phyloP scores from a whole-genome alignment of 2,888 invertebrate genomes.

The Mellilla xanthometata region DNA sequence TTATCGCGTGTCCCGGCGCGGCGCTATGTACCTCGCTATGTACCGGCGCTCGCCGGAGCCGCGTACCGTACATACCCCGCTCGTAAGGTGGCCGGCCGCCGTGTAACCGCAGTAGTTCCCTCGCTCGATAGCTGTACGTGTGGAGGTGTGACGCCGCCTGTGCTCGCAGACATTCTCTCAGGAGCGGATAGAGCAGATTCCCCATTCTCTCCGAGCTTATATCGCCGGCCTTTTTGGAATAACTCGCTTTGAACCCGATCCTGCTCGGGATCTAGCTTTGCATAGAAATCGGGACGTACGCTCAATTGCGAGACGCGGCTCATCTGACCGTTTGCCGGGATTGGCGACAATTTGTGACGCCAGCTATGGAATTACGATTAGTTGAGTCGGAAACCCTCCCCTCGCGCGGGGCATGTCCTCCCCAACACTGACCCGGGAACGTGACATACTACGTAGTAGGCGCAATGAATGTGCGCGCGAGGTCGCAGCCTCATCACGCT shows the following conservation, averaged over 20 bases:
- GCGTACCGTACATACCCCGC: too few relatives aligned
- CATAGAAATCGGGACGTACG: not conserved
- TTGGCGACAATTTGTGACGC: not conserved
- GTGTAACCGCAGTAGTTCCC: slow-evolving; percentile 32
- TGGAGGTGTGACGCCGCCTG: slow-evolving; percentile 31
- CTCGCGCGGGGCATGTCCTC: too few relatives aligned
- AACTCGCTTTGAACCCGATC: slow-evolving; percentile 11
- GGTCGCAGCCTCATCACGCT: slow-evolving; percentile 6
- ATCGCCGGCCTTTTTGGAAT: slow-evolving; percentile 14
- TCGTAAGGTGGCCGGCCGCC: slow-evolving; percentile 29
- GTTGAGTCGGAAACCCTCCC: too few relatives aligned
- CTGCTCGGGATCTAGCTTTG: slow-evolving; percentile 7
- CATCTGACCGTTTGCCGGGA: not conserved
- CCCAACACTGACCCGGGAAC: too few relatives aligned
- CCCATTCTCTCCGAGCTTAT: slow-evolving; percentile 8
- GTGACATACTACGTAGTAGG: too few relatives aligned
- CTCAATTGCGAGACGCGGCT: not conserved
- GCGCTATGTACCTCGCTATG: slow-evolving; percentile 32
- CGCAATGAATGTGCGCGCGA: too few relatives aligned
- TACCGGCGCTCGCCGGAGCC: slow-evolving; percentile 29
- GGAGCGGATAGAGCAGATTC: slow-evolving; percentile 23
- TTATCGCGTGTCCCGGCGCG: too few relatives aligned
- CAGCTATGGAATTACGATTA: not conserved
- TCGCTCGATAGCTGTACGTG: slow-evolving; percentile 6
- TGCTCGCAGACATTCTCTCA: slow-evolving; percentile 28